Conservation (phyloP, 2,888 invertebrate species). For the Leptopilina syphax region DNA sequence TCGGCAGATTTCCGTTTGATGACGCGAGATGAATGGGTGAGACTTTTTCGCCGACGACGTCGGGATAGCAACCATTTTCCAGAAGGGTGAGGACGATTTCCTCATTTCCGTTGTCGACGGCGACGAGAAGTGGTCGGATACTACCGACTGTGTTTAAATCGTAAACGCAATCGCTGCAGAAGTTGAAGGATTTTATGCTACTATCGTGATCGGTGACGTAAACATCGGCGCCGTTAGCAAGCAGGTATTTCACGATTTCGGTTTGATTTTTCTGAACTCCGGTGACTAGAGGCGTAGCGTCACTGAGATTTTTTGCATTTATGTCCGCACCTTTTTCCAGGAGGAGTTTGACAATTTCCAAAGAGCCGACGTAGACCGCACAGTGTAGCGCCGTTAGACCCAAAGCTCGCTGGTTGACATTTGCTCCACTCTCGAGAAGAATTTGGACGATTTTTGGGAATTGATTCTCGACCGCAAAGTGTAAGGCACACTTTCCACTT, state of each 20-base stretch:
- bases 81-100: background rate
- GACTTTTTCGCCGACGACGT: background rate
- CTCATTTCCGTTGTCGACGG: background rate
- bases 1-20: background rate
- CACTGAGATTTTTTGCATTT: slow-evolving; percentile 5
- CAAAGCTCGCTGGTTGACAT: background rate
- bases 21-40: slow-evolving; percentile 14
- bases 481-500: background rate
- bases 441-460: background rate
- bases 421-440: background rate
- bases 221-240: background rate
- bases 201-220: background rate
- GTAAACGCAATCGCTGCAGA: slow-evolving; percentile 4
- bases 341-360: background rate
- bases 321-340: background rate
- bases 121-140: background rate
- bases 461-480: background rate
- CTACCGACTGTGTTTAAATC: background rate
- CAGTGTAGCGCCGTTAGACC: background rate
- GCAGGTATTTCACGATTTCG: background rate
- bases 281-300: background rate
- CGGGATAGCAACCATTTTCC: background rate
- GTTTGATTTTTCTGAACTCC: background rate
- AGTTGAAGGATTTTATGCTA: slow-evolving; percentile 20
- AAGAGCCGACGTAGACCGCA: background rate